Evolutionary conservation across 2,797 vertebrate species (phyloP).

Genomic region (Artibeus jamaicensis): DNA sequence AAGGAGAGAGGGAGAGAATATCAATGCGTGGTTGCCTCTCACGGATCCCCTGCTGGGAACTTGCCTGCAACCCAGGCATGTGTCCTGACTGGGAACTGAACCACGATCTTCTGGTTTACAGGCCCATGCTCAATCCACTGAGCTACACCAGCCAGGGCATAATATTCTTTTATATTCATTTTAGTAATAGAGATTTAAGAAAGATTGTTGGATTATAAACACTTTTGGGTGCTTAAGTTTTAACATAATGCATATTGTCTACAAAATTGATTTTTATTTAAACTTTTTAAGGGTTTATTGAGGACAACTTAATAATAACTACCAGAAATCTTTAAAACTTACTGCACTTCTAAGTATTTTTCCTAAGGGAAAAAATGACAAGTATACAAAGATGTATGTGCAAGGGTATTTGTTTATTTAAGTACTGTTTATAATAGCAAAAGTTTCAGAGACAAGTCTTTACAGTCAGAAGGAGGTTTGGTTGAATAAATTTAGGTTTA

Average conservation of each 20-base stretch:
- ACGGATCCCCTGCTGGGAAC: no score
- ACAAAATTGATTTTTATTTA: background rate
- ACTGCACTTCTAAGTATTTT: background rate
- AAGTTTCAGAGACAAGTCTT: background rate
- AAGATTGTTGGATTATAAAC: background rate
- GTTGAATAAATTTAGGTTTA: background rate
- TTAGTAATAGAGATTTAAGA: constrained; percentile 4
- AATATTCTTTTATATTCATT: background rate
- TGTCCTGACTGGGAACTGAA: no score
- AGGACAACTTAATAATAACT: background rate
- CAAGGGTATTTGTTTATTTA: constrained; percentile 18
- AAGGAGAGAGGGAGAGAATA: no score
- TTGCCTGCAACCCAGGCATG: no score
- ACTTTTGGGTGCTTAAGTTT: constrained; percentile 43
- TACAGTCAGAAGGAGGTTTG: background rate
- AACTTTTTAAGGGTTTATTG: background rate
- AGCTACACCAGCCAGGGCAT: no score
- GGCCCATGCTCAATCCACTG: no score
- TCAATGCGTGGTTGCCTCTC: no score
- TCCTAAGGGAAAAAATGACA: background rate
- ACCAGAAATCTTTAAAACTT: constrained; percentile 14
- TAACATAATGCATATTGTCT: background rate
- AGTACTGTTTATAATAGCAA: background rate
- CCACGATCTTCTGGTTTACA: no score
- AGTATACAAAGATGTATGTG: background rate